phyloP scores from a whole-genome alignment of 2,113 vertebrate species.

The Anguilla japonica region DNA sequence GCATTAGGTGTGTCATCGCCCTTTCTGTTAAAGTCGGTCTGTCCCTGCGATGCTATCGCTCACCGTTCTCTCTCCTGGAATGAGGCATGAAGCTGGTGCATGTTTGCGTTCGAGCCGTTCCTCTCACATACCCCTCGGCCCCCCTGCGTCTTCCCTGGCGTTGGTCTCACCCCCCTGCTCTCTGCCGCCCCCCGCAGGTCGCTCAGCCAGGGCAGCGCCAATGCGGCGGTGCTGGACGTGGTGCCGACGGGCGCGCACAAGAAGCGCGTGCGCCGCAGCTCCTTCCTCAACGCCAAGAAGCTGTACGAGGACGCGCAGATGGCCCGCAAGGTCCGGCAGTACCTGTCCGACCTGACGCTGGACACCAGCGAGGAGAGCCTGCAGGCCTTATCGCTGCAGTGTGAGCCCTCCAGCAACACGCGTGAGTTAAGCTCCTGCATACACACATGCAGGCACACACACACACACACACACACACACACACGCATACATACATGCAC shows the following conservation, averaged over 20 bases:
- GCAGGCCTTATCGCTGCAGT: constrained; percentile 88
- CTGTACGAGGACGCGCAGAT: constrained; percentile 98
- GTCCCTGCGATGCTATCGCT: constrained; percentile 34
- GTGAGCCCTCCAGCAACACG: constrained; percentile 91
- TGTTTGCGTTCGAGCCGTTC: not conserved
- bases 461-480: not conserved
- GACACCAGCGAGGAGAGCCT: constrained; percentile 96
- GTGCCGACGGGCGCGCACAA: constrained; percentile 92
- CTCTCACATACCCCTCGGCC: too few species aligned
- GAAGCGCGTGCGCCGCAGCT: constrained; percentile 95
- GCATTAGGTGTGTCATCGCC: too few species aligned
- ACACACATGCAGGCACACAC: not conserved
- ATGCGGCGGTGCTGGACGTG: constrained; percentile 88
- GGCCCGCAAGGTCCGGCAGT: constrained; percentile 95
- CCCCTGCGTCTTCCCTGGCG: not conserved
- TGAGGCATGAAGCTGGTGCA: constrained; percentile 63
- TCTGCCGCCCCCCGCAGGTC: constrained; percentile 73
- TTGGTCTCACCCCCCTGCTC: constrained; percentile 42
- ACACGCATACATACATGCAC: not conserved
- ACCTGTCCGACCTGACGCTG: constrained; percentile 88
- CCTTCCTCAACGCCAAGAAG: constrained; percentile 98
- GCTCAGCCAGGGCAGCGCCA: constrained; percentile 93
- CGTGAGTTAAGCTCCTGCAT: constrained; percentile 67
- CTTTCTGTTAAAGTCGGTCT: constrained; percentile 20
- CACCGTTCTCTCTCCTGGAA: constrained; percentile 64